Evolutionary conservation across 2,113 vertebrate species (phyloP).

Genomic region (Ceyx cyanopectus): DNA sequence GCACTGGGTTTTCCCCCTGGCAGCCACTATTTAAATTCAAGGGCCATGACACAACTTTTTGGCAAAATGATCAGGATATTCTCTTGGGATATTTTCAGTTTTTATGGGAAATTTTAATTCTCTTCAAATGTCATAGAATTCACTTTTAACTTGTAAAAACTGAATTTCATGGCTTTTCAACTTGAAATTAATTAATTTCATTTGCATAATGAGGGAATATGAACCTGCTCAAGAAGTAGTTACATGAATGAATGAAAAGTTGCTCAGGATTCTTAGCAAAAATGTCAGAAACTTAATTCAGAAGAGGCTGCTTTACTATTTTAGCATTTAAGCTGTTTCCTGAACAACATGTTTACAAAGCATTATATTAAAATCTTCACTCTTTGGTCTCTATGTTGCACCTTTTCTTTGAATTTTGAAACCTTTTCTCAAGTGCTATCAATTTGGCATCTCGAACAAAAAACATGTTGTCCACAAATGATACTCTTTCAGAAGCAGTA

Average conservation of each 20-base stretch:
- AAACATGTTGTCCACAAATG: neutral
- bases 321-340: neutral
- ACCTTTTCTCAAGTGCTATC: neutral
- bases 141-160: constrained; percentile 12
- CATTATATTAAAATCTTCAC: neutral
- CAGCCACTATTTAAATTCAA: constrained; percentile 4
- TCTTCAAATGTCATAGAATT: constrained; percentile 29
- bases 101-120: constrained; percentile 8
- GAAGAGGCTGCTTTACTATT: neutral
- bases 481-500: neutral
- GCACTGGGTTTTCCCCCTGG: neutral
- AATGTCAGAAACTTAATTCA: neutral
- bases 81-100: neutral
- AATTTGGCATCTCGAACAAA: neutral
- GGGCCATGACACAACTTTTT: neutral
- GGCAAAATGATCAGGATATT: constrained; percentile 2
- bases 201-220: neutral
- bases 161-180: neutral
- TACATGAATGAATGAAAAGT: neutral
- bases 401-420: neutral
- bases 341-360: neutral
- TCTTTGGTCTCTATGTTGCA: neutral
- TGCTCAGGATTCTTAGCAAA: neutral
- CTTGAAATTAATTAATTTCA: neutral
- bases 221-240: neutral